Evolutionary conservation across 1,140 invertebrate species (phyloP), one percentile per base, ranked within the genome.

Genomic region (Zaprionus lachaisei): DNA sequence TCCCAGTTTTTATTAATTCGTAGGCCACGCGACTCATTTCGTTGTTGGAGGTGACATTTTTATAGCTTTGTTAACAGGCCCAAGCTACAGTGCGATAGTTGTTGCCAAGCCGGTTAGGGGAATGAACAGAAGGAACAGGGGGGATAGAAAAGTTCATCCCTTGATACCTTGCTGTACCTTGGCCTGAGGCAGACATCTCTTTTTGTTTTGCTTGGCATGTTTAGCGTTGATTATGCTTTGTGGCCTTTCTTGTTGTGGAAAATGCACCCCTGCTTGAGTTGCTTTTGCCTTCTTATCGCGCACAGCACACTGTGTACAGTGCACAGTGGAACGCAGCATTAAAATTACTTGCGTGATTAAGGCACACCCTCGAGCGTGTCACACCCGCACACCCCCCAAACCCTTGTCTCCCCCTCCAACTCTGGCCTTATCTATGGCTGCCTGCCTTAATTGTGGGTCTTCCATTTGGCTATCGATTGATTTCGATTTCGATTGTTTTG

Each of bases 331-430:
- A 34, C 58, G 67, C 68, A 84, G 84, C 83, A 87, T 89, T 89
- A 81, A 83, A 87, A 87, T 87, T 89, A 89, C 85, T 89, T 89
- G 85, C 85, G 84, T 89, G 85, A 89, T 89, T 89, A 89, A 84
- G 85, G 73, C 84, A 90, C 85, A 89, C 84, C 84, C 85, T 79
- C 78, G 75, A 84, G 68, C 78, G 72, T 89, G 76, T 81, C 54
- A 38, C 56, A 24, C 22, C 28, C 47, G 4, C 5, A 34, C 24
- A 58, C 62, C 24, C 24, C 20, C 17, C 54, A 58, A 56, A 3
- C 47, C 47, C 60, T 5, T n/a, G 6, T 38, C 37, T 14, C 68
- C 9, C 64, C 26, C 58, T 1, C 55, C 24, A 66, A 67, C 28
- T 38, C 44, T 65, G 24, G 84, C 84, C 67, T 85, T 90, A 89